Evolutionary conservation across 2,888 invertebrate genomes (phyloP).

Genomic region (Andrena camellia): DNA sequence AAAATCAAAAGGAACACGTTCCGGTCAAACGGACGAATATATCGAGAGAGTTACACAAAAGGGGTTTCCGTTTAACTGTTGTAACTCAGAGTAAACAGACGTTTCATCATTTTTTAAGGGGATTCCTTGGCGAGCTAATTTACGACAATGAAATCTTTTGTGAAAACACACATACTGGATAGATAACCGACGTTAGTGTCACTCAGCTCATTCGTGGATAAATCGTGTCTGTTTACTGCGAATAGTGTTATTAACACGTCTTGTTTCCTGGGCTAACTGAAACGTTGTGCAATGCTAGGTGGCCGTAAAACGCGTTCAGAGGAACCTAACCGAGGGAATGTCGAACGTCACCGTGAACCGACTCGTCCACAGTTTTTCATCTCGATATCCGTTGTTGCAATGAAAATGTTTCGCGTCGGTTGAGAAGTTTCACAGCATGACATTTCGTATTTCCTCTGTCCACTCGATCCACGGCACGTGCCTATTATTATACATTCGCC

Average conservation of each 20-base stretch:
- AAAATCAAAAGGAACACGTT: background rate
- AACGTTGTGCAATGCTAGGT: conserved; percentile 15
- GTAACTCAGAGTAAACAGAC: background rate
- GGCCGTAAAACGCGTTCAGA: background rate
- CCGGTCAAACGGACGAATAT: background rate
- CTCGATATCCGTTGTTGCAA: background rate
- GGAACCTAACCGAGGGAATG: background rate
- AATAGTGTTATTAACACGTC: conserved; percentile 19
- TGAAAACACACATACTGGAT: conserved; percentile 27
- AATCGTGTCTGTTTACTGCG: background rate
- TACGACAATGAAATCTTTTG: conserved; percentile 15
- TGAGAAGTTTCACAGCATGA: background rate
- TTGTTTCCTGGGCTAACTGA: background rate
- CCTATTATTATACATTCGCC: background rate
- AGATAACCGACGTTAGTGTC: conserved; percentile 24
- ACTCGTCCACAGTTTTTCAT: background rate
- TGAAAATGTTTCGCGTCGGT: background rate
- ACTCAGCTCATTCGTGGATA: conserved; percentile 23
- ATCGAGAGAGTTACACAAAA: background rate
- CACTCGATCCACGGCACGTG: background rate
- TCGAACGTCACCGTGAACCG: no score
- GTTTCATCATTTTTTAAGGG: background rate
- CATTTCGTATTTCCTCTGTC: conserved; percentile 32
- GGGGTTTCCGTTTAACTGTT: background rate
- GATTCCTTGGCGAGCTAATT: background rate